phyloP scores from a whole-genome alignment of 2,797 vertebrate species.

The Semaprochilodus insignis region DNA sequence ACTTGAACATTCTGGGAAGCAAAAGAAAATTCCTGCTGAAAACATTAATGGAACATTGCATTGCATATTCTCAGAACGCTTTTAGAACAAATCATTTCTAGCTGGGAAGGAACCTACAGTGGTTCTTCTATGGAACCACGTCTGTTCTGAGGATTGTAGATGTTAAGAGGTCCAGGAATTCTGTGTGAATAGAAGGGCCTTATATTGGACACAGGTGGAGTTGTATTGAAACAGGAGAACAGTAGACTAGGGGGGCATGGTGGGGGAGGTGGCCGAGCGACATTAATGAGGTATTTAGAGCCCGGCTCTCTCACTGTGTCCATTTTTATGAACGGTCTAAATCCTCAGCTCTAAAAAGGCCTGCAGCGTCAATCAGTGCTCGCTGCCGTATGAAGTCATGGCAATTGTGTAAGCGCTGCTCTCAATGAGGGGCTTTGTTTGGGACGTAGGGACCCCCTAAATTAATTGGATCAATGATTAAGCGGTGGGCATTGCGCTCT shows the following conservation, averaged over 20 bases:
- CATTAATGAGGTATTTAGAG: constrained; percentile 57
- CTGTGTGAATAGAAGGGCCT: not conserved
- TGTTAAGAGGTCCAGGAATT: no score
- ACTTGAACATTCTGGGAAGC: no score
- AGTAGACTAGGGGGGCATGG: constrained; percentile 9
- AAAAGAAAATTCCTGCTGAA: no score
- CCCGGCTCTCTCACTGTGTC: constrained; percentile 37
- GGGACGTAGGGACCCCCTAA: constrained; percentile 62
- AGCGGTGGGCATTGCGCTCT: constrained; percentile 74
- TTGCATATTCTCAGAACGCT: no score
- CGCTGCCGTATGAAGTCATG: constrained; percentile 71
- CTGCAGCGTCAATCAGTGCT: constrained; percentile 80
- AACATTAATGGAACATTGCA: no score
- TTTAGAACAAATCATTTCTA: no score
- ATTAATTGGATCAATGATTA: constrained; percentile 85
- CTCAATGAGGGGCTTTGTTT: constrained; percentile 69
- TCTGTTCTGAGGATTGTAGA: no score
- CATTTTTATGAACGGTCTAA: constrained; percentile 52
- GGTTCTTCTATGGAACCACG: no score
- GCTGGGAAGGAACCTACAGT: no score
- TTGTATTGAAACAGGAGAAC: constrained; percentile 22
- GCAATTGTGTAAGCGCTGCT: constrained; percentile 73
- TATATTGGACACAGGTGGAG: constrained; percentile 40
- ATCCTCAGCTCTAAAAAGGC: constrained; percentile 60
- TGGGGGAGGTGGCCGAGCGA: constrained; percentile 38